Conservation (phyloP, 1,140 invertebrate species). For the Dendrolimus punctatus region DNA sequence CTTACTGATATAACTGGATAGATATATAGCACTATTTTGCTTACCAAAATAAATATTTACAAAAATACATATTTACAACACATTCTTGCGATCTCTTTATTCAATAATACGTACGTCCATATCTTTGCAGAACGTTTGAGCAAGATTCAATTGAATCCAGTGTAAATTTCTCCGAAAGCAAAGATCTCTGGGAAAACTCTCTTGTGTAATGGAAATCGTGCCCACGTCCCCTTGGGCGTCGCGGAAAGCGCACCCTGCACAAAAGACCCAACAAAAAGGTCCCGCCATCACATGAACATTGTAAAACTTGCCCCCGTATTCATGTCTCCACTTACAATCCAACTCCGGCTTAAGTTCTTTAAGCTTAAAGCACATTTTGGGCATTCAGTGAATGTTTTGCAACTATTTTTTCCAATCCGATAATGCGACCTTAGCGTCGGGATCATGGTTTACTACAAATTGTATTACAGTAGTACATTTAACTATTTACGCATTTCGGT, state of each 20-base stretch:
- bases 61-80: background rate
- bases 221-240: slow-evolving; percentile 51
- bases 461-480: slow-evolving; percentile 68
- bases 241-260: slow-evolving; percentile 46
- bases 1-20: too few relatives aligned
- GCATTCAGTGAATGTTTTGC: slow-evolving; percentile 28
- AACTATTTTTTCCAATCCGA: slow-evolving; percentile 67
- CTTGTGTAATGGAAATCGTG: slow-evolving; percentile 66
- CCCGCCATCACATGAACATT: slow-evolving; percentile 66
- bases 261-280: slow-evolving; percentile 68
- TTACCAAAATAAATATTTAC: background rate
- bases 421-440: slow-evolving; percentile 65
- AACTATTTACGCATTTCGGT: slow-evolving; percentile 54
- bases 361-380: slow-evolving; percentile 37
- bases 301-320: slow-evolving; percentile 58
- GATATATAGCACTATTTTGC: background rate
- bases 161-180: slow-evolving; percentile 38
- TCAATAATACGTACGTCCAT: too few relatives aligned
- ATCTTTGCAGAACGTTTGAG: too few relatives aligned
- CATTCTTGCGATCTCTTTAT: too few relatives aligned
- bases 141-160: slow-evolving; percentile 10
- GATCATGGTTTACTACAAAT: slow-evolving; percentile 71
- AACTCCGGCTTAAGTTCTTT: slow-evolving; percentile 38
- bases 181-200: slow-evolving; percentile 52
- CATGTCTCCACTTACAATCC: slow-evolving; percentile 31